Evolutionary conservation across 2,797 vertebrate species (phyloP), one percentile per base, ranked within the genome.

Genomic region (Threskiornis aethiopicus): DNA sequence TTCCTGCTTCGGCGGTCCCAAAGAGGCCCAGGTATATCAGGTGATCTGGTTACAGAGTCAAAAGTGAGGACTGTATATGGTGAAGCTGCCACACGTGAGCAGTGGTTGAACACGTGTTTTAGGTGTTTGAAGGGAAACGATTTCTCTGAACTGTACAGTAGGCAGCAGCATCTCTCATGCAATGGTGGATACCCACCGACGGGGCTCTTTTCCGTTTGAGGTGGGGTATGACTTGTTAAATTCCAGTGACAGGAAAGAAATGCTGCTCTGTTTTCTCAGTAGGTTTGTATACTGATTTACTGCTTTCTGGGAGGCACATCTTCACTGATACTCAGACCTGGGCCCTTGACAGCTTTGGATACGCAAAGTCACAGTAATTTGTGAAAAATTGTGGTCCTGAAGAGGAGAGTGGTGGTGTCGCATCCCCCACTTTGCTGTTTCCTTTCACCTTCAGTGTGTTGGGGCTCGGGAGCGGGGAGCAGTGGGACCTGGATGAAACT

Each of bases 51-150:
- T 52, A 5, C 24, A 51, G 51, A 33, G 35, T 69, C 5, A 42
- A 8, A 78, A 79, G 58, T 6, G 18, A 39, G 73, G 14, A 29
- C 41, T 0, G 3, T 42, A 8, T 4, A 0, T 3, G 20, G 35
- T 79, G 70, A 33, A 28, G 33, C 41, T 91, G 62, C 61, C 0
- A 0, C 1, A 0, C 0, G 0, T 25, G 51, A 65, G 35, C 24
- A 8, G 1, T 54, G 51, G 51, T 31, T 54, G 62, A 33, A 25
- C 11, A 1, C 29, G 42, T 44, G 35, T 16, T 84, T 37, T 19
- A 33, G 61, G 26, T 67, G 22, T 75, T 73, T 46, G 65, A 59
- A 89, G 35, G 18, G 44, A 62, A 37, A 19, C 1, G 1, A 25
- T 67, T 85, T 79, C 58, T 84, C 46, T 69, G 75, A 33, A 19